Base-by-base conservation (phyloP, 2,797 vertebrate genomes). In the Bucorvus abyssinicus region DNA sequence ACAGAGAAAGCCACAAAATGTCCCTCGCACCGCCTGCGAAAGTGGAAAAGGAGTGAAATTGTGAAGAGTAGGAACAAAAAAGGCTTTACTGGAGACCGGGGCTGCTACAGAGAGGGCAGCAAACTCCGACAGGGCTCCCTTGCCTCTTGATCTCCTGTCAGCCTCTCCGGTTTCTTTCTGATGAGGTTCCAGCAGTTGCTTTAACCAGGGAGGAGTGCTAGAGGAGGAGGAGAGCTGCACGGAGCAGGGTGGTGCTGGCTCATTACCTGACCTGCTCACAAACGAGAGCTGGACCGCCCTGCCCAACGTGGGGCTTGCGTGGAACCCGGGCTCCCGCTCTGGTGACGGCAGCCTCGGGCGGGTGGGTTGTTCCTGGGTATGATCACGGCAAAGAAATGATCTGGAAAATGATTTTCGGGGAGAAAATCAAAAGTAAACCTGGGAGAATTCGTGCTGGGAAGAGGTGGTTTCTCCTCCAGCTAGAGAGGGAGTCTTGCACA, bases 391-490 rank as follows among this genome's bases (percentile, higher is more conserved):
- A 40, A 32, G 36, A 23, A 1, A 4, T 3, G 53, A 6, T 47
- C 45, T 34, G 4, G 16, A 13, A 23, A 21, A 17, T 9, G 32
- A 14, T 63, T 49, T 81, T 75, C 9, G 1, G 21, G 5, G 8
- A 5, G 9, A 20, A 60, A 14, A 5, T 29, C 27, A 0, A 4
- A 23, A 67, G 6, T 30, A 17, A 70, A 45, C 14, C 11, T 29
- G 38, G 14, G 36, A n/a, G 12, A 59, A 14, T 47, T 16, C 0
- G 0, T 17, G 3, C 8, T 2, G 26, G 1, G 0, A 53, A 13
- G 38, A 17, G 15, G 50, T 0, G 0, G 42, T 30, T n/a, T 29
- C 30, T 45, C 22, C 60, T 38, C 49, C 18, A 27, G 16, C 67
- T n/a, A 5, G 23, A 13, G 59, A 56, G 29, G 42, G 44, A 47